Conservation (phyloP, 2,888 invertebrate genomes). For the Caenorhabditis imperialis region DNA sequence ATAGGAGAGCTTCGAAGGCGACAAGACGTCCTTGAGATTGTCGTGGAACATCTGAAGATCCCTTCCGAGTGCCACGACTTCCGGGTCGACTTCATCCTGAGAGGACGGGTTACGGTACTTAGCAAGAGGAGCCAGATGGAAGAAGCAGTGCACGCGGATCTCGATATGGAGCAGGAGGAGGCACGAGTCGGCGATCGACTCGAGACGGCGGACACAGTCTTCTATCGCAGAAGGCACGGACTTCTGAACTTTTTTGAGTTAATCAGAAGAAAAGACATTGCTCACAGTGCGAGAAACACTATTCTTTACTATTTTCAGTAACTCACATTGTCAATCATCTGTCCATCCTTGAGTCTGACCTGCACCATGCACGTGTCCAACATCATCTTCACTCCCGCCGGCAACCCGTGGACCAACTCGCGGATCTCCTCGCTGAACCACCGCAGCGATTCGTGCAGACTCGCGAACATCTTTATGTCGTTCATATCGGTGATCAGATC, state of each 20-base stretch:
- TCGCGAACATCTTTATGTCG: conserved; percentile 88
- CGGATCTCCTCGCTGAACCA: conserved; percentile 73
- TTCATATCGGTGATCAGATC: conserved; percentile 90
- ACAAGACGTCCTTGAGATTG: conserved; percentile 85
- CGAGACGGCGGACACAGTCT: conserved; percentile 69
- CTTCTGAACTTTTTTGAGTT: conserved; percentile 55
- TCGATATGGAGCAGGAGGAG: conserved; percentile 92
- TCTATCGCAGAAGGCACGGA: conserved; percentile 68
- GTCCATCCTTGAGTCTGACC: conserved; percentile 65
- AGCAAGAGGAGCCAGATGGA: conserved; percentile 86
- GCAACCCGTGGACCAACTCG: conserved; percentile 55
- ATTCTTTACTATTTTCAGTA: not conserved
- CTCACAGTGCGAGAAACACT: too few relatives aligned
- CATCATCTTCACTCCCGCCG: conserved; percentile 48
- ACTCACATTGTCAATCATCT: conserved; percentile 63
- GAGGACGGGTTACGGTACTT: conserved; percentile 76
- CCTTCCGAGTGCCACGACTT: conserved; percentile 85
- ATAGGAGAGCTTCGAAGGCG: conserved; percentile 86
- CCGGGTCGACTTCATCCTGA: conserved; percentile 75
- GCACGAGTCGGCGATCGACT: conserved; percentile 91
- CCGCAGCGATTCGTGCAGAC: conserved; percentile 91
- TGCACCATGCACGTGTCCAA: conserved; percentile 60
- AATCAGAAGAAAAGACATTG: too few relatives aligned
- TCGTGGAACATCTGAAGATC: conserved; percentile 85
- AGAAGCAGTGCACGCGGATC: conserved; percentile 92